phyloP scores from a whole-genome alignment of 1,140 invertebrate species.

The Hormaphis cornu region DNA sequence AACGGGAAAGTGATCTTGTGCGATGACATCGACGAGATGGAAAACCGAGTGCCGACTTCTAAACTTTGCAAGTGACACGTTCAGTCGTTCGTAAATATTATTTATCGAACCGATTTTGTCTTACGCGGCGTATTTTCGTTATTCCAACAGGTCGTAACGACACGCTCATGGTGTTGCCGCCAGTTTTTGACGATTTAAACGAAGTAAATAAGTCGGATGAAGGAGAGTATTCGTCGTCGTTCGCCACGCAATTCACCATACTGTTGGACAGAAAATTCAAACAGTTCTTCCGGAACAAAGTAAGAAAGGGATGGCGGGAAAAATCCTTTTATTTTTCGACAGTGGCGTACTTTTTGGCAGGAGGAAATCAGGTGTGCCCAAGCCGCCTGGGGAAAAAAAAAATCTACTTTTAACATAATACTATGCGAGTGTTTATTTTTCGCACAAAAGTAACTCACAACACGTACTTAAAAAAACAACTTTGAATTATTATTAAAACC shows the following conservation, averaged over 20 bases:
- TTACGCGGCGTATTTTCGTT: not conserved
- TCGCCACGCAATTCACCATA: conserved; percentile 47
- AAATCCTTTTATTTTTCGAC: too few relatives aligned
- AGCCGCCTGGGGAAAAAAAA: too few relatives aligned
- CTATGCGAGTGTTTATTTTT: too few relatives aligned
- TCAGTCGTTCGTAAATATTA: not conserved
- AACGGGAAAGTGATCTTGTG: conserved; percentile 38
- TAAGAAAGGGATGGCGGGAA: too few relatives aligned
- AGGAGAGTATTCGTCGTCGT: conserved; percentile 46
- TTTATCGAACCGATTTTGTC: not conserved
- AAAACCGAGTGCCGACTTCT: conserved; percentile 21
- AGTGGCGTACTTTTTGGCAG: too few relatives aligned
- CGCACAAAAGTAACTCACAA: too few relatives aligned
- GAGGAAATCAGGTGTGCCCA: too few relatives aligned
- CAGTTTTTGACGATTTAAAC: conserved; percentile 11
- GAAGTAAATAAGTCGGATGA: not conserved
- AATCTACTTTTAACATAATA: too few relatives aligned
- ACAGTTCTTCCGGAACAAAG: conserved; percentile 46
- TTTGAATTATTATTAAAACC: too few relatives aligned
- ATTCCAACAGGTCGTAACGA: conserved; percentile 38
- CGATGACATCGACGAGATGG: conserved; percentile 23
- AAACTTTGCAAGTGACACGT: conserved; percentile 36
- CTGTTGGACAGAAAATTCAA: conserved; percentile 47
- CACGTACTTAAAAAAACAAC: too few relatives aligned
- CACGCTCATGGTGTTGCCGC: conserved; percentile 35